Evolutionary conservation across 2,888 invertebrate genomes (phyloP).

Genomic region (Himalopsyche kuldschensis): DNA sequence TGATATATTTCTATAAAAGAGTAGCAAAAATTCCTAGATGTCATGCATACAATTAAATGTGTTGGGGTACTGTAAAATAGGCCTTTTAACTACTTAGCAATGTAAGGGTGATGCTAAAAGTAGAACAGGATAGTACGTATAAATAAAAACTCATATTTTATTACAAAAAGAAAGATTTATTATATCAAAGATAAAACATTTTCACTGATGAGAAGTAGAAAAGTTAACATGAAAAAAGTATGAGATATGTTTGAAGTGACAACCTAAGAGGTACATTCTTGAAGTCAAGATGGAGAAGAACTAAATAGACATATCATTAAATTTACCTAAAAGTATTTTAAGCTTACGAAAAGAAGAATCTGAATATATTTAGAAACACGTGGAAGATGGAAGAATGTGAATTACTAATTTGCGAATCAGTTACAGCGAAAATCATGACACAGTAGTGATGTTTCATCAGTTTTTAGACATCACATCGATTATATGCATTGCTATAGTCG

Average conservation of each 20-base stretch:
- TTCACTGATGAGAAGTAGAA: neutral
- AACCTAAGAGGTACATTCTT: neutral
- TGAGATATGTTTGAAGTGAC: neutral
- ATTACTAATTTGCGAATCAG: too few relatives aligned
- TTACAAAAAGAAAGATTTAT: conserved; percentile 7
- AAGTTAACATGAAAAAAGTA: conserved; percentile 9
- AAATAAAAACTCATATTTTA: neutral
- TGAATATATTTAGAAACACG: neutral
- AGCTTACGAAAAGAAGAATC: neutral
- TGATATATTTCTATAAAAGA: too few relatives aligned
- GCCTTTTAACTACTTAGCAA: too few relatives aligned
- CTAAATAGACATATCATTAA: neutral
- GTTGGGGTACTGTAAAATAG: too few relatives aligned
- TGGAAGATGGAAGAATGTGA: too few relatives aligned
- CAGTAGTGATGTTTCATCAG: too few relatives aligned
- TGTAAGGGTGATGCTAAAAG: neutral
- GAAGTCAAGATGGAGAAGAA: neutral
- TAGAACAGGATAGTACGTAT: neutral
- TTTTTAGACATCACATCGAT: too few relatives aligned
- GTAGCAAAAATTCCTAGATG: too few relatives aligned
- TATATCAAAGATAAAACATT: conserved; percentile 10
- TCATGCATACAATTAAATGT: too few relatives aligned
- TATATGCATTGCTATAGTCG: too few relatives aligned
- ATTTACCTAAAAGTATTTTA: neutral
- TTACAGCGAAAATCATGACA: too few relatives aligned